phyloP scores from a whole-genome alignment of 2,113 vertebrate species.

The Oncorhynchus gorbuscha region DNA sequence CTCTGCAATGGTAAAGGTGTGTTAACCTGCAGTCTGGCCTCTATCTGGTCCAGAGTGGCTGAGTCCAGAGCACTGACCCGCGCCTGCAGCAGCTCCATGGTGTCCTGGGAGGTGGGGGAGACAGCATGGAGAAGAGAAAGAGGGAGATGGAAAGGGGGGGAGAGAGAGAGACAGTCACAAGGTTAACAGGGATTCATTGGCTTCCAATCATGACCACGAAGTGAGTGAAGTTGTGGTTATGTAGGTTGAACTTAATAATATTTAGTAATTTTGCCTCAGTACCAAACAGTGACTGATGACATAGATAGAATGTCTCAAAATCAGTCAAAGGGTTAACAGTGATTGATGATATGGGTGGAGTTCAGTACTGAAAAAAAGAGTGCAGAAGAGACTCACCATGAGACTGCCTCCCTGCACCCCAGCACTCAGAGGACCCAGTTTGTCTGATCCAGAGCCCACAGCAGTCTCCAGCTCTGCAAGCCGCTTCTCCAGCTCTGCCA shows the following conservation, averaged over 20 bases:
- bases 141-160: background rate
- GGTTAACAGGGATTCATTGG: too few species aligned
- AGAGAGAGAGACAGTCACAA: too few species aligned
- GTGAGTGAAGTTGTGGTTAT: too few species aligned
- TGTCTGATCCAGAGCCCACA: constrained; percentile 84
- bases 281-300: too few species aligned
- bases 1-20: background rate
- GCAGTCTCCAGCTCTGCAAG: constrained; percentile 86
- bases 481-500: constrained; percentile 89
- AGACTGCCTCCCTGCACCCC: constrained; percentile 85
- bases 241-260: too few species aligned
- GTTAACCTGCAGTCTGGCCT: constrained; percentile 91
- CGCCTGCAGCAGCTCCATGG: constrained; percentile 88
- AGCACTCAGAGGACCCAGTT: constrained; percentile 87
- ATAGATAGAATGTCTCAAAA: background rate
- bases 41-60: constrained; percentile 89
- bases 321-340: background rate
- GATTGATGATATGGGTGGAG: background rate
- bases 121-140: background rate
- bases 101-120: constrained; percentile 70
- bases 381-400: constrained; percentile 74
- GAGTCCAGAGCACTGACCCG: constrained; percentile 87
- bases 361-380: background rate
- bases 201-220: too few species aligned
- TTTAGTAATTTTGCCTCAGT: too few species aligned